Conservation (phyloP, 1,140 invertebrate genomes). For the Drosophila nannoptera region DNA sequence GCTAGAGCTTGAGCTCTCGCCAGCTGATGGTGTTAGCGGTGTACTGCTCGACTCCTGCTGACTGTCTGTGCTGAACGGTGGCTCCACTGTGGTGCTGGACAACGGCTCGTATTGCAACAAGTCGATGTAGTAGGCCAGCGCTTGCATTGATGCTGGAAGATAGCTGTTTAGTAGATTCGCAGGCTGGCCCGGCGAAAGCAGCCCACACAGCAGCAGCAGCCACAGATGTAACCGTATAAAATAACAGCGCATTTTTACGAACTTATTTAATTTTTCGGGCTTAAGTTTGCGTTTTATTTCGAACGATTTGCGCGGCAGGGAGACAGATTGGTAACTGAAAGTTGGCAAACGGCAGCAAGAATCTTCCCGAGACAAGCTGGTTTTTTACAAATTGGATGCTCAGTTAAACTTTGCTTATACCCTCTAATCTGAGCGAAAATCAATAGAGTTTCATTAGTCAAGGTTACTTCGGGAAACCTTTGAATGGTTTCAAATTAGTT, state of each 20-base stretch:
- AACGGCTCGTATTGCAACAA: slow-evolving; percentile 77
- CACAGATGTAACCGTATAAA: slow-evolving; percentile 22
- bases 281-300: slow-evolving; percentile 6
- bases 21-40: slow-evolving; percentile 16
- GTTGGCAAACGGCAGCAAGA: slow-evolving; percentile 32
- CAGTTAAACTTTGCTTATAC: slow-evolving; percentile 25
- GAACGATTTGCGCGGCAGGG: slow-evolving; percentile 55
- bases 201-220: slow-evolving; percentile 32
- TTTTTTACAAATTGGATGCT: slow-evolving; percentile 40
- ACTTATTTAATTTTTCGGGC: slow-evolving; percentile 4
- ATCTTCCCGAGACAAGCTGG: slow-evolving; percentile 39
- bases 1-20: not conserved
- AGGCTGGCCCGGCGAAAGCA: slow-evolving; percentile 36
- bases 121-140: slow-evolving; percentile 78
- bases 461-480: too few relatives aligned
- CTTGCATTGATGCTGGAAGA: slow-evolving; percentile 76
- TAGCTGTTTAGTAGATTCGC: slow-evolving; percentile 70
- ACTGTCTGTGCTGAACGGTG: slow-evolving; percentile 57
- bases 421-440: slow-evolving; percentile 1
- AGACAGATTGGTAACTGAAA: slow-evolving; percentile 62
- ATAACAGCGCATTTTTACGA: slow-evolving; percentile 55
- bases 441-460: not conserved
- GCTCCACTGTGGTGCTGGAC: slow-evolving; percentile 68
- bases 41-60: slow-evolving; percentile 33
- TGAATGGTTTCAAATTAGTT: not conserved